phyloP scores from a whole-genome alignment of 1,140 invertebrate genomes.

The Papilio dardanus region DNA sequence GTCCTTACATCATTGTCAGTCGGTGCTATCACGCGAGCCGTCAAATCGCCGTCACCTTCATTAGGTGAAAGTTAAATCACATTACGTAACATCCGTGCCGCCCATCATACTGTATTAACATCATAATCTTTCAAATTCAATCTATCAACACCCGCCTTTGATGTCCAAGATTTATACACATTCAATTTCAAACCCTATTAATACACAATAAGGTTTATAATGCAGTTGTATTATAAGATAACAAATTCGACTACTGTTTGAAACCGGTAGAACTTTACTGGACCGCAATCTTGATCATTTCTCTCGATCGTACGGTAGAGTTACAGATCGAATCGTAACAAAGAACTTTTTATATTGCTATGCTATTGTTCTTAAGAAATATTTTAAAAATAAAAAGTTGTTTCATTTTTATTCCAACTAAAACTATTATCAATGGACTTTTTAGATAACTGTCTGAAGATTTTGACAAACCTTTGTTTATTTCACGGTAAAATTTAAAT shows the following conservation, averaged over 20 bases:
- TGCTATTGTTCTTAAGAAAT: not conserved
- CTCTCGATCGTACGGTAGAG: not conserved
- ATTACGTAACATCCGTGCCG: slow-evolving; percentile 35
- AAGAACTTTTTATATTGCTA: not conserved
- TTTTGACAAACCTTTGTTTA: not conserved
- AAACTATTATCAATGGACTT: not conserved
- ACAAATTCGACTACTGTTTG: slow-evolving; percentile 30
- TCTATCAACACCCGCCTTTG: slow-evolving; percentile 33
- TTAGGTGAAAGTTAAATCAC: slow-evolving; percentile 41
- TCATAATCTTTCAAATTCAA: slow-evolving; percentile 38
- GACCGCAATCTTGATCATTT: slow-evolving; percentile 29
- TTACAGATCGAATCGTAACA: slow-evolving; percentile 3
- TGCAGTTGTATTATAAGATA: not conserved
- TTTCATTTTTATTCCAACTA: not conserved
- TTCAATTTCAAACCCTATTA: not conserved
- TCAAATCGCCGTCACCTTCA: slow-evolving; percentile 34
- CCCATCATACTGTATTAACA: slow-evolving; percentile 37
- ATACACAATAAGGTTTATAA: not conserved
- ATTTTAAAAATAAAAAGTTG: not conserved
- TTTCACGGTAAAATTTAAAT: not conserved
- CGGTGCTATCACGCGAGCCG: slow-evolving; percentile 36
- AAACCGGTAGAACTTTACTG: slow-evolving; percentile 32
- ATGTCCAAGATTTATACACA: not conserved
- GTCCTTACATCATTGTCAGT: slow-evolving; percentile 27
- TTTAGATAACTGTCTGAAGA: not conserved